phyloP scores from a whole-genome alignment of 2,113 vertebrate species.

The Agelaius phoeniceus region DNA sequence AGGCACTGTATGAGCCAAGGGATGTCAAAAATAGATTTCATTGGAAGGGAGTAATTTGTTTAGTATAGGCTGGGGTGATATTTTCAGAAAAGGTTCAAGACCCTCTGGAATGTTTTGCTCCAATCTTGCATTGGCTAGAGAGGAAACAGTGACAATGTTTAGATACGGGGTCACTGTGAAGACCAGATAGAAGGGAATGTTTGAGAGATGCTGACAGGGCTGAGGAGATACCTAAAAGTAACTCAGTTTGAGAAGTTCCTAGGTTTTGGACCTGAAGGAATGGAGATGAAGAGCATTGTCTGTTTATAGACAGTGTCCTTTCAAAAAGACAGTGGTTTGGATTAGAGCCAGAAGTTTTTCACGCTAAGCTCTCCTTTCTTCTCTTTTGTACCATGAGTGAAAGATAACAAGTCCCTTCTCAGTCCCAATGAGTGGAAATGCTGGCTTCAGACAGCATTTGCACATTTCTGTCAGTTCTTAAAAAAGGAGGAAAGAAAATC shows the following conservation, averaged over 20 bases:
- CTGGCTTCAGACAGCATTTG: neutral
- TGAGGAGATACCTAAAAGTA: neutral
- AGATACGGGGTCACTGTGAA: neutral
- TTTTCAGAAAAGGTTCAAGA: neutral
- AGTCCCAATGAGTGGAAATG: neutral
- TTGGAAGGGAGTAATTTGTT: neutral
- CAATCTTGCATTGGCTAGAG: neutral
- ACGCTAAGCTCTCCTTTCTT: neutral
- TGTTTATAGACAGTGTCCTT: neutral
- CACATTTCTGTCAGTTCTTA: neutral
- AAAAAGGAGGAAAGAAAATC: neutral
- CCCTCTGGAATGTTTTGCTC: neutral
- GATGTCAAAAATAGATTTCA: neutral
- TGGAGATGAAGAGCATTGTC: neutral
- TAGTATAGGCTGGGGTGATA: neutral
- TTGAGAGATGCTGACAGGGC: neutral
- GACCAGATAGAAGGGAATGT: neutral
- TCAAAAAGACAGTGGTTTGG: neutral
- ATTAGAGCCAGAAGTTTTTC: neutral
- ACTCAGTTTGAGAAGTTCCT: neutral
- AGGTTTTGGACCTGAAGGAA: neutral
- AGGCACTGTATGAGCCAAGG: neutral
- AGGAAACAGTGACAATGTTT: neutral
- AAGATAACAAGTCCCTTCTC: neutral
- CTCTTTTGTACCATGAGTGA: neutral